Conservation (phyloP, 1,140 invertebrate species). For the Drosophila lini region DNA sequence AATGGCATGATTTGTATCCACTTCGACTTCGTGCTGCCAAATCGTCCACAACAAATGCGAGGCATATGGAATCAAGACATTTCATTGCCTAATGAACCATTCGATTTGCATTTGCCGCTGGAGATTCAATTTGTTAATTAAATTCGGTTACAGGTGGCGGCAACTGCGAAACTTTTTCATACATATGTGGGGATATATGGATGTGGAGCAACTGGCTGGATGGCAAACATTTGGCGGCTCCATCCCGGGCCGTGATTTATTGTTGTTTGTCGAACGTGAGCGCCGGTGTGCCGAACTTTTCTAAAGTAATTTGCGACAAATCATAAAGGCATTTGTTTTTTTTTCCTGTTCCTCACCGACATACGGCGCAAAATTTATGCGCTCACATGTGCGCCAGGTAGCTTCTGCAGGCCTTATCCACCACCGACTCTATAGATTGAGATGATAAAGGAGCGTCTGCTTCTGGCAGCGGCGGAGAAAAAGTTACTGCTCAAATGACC, state of each 20-base stretch:
- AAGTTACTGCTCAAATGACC: conserved; percentile 42
- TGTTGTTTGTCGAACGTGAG: conserved; percentile 76
- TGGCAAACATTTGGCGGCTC: conserved; percentile 20
- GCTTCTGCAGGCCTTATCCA: no score
- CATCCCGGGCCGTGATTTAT: conserved; percentile 61
- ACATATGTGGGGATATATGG: conserved; percentile 13
- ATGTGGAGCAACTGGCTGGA: conserved; percentile 21
- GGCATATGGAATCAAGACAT: conserved; percentile 45
- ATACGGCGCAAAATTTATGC: conserved; percentile 45
- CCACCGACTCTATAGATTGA: conserved; percentile 1
- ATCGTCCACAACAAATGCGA: conserved; percentile 17
- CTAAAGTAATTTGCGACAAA: conserved; percentile 81
- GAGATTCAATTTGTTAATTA: conserved; percentile 74
- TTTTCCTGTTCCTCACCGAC: conserved; percentile 11
- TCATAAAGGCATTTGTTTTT: conserved; percentile 66
- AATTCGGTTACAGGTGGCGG: conserved; percentile 56
- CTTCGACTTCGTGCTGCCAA: conserved; percentile 8
- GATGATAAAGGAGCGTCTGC: conserved; percentile 8
- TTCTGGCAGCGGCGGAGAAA: conserved; percentile 25
- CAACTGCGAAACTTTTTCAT: conserved; percentile 33
- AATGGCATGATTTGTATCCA: conserved; percentile 53
- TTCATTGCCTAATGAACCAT: conserved; percentile 66
- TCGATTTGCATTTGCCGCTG: conserved; percentile 55
- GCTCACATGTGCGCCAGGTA: conserved; percentile 42
- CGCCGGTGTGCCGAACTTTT: conserved; percentile 64